Evolutionary conservation across 1,140 invertebrate species (phyloP).

Genomic region (Drosophila mojavensis): DNA sequence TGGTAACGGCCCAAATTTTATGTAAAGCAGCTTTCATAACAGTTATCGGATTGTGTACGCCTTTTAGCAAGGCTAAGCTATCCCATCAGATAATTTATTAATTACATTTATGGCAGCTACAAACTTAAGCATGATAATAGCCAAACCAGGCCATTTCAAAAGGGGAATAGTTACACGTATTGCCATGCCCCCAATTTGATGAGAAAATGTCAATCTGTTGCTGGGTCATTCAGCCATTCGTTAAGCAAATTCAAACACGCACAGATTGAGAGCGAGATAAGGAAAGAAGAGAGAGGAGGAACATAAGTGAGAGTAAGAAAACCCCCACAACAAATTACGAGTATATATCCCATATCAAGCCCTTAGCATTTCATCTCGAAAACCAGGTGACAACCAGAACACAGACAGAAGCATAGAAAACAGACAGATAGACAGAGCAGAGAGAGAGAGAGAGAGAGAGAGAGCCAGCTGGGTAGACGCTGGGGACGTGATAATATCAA

Average conservation of each 20-base stretch:
- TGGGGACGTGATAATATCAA: constrained; percentile 74
- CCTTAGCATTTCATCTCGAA: constrained; percentile 58
- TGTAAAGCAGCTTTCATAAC: not conserved
- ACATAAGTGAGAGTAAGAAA: not conserved
- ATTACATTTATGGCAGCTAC: constrained; percentile 11
- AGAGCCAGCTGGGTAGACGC: not conserved
- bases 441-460: constrained; percentile 10
- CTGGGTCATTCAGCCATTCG: constrained; percentile 35
- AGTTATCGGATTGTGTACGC: constrained; percentile 1
- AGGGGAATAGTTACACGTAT: constrained; percentile 38
- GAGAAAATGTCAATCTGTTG: constrained; percentile 75
- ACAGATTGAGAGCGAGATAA: constrained; percentile 15
- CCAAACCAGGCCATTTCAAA: constrained; percentile 8
- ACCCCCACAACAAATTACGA: constrained; percentile 57
- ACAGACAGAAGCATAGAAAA: constrained; percentile 52
- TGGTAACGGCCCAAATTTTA: not conserved
- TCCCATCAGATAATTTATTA: constrained; percentile 21
- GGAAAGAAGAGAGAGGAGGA: not conserved
- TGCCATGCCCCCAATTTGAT: constrained; percentile 39
- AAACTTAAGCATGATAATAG: constrained; percentile 4
- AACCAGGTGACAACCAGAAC: constrained; percentile 60
- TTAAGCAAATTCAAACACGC: constrained; percentile 7
- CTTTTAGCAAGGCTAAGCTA: not conserved
- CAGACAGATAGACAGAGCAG: constrained; percentile 18
- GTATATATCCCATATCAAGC: constrained; percentile 66